Evolutionary conservation across 2,797 vertebrate species (phyloP), one percentile per base, ranked within the genome.

Genomic region (Tinamus major): DNA sequence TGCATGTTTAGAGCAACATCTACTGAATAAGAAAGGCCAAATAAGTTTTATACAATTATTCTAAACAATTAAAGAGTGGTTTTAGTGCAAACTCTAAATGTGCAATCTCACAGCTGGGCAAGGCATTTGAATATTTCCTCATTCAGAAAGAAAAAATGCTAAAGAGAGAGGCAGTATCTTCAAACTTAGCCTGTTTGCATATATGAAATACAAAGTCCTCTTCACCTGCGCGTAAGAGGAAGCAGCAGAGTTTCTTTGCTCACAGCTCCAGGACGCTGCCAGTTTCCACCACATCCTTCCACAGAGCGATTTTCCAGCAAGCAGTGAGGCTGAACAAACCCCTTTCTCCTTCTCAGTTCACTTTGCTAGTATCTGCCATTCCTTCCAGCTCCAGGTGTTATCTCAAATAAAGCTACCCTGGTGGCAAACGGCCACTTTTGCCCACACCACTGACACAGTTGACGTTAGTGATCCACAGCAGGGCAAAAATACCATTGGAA

Each of bases 381-480:
- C 62, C 48, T 33, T 27, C 51, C n/a, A 61, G 56, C 53, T 71
- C 71, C 24, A 46, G 53, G 44, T 1, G 49, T 21, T 8, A 69
- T 49, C 69, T 42, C 63, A 63, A 26, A 26, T 4, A 2, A 11
- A 39, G 70, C 44, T 79, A 91, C 74, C 75, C 5, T 51, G 46
- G 51, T 55, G 55, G 12, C 11, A 88, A 65, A 8, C 2, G 31
- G 35, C 44, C 31, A 6, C 65, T 76, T n/a, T 17, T 35, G 74
- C 46, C 69, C 58, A 35, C 83, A 33, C 51, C 58, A 59, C 42
- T 1, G 1, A 4, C 18, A 18, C 42, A 41, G 35, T 13, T 78
- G 65, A 61, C 8, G 11, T 0, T 1, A 61, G 59, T 6, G 24
- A 33, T 39, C 42, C 7, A 1, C 0, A 1, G 9, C 2, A 0